Evolutionary conservation across 2,888 invertebrate genomes (phyloP).

Genomic region (Mystacides longicornis): DNA sequence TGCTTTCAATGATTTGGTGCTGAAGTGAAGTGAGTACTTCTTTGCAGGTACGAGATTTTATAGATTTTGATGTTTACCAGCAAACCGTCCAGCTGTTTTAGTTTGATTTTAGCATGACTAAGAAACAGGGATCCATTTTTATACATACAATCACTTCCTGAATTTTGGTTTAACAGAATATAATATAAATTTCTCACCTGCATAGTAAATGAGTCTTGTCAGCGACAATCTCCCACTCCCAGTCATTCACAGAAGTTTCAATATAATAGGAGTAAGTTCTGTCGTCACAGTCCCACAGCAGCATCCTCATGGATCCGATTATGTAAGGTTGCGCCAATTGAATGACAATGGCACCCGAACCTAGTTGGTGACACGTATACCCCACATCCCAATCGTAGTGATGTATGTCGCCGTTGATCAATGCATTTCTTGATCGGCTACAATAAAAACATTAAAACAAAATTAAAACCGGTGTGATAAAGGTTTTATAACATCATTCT

Average conservation of each 20-base stretch:
- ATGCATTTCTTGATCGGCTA: conserved; percentile 83
- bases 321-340: conserved; percentile 95
- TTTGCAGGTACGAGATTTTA: too few species aligned
- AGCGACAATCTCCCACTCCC: conserved; percentile 86
- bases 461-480: too few species aligned
- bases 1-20: too few species aligned
- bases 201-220: conserved; percentile 82
- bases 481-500: too few species aligned
- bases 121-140: too few species aligned
- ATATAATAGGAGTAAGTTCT: conserved; percentile 94
- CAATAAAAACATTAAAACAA: not conserved
- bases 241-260: conserved; percentile 86
- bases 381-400: conserved; percentile 99
- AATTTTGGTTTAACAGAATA: too few species aligned
- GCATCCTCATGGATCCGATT: conserved; percentile 79
- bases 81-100: too few species aligned
- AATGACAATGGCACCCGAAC: conserved; percentile 89
- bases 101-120: too few species aligned
- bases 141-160: too few species aligned
- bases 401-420: conserved; percentile 90
- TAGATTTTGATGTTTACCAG: too few species aligned
- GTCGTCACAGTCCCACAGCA: conserved; percentile 97
- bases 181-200: conserved; percentile 41
- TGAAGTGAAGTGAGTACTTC: too few species aligned
- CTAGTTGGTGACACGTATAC: conserved; percentile 94